Evolutionary conservation across 1,140 invertebrate genomes (phyloP), one percentile per base, ranked within the genome.

Genomic region (Solen grandis): DNA sequence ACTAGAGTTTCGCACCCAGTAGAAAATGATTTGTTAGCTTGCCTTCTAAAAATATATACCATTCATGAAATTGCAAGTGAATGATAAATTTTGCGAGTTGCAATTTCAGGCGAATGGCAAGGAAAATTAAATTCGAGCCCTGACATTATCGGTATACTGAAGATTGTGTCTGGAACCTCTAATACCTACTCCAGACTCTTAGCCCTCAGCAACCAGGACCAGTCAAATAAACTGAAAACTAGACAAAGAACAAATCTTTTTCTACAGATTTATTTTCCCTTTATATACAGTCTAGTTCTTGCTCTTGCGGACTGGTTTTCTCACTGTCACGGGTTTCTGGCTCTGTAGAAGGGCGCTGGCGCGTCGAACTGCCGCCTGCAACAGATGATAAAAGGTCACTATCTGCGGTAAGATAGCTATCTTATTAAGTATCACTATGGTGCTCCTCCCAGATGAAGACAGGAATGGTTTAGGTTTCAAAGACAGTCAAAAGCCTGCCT

Each of bases 281-380:
- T 36, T 70, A 16, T 27, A 38, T 50, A 57, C 36, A n/a, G 57
- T 22, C 19, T 83, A 89, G 22, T 89, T 81, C 55, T 86, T 87
- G 93, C 96, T 97, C 57, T 94, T 93, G 22, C 79, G 81, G 59
- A 93, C 92, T 35, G 94, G 94, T 92, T 97, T 97, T 93, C 96
- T 97, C 57, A 94, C 94, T 84, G 95, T 95, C 73, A 95, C 93
- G 74, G 96, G 95, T 91, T 96, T 96, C 93, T 99, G 97, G 33
- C 97, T 98, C 77, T 96, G 94, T 57, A 98, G 93, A 82, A 99
- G 95, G 77, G 97, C 97, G 91, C 96, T 97, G 22, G 97, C 97
- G 91, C 96, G 95, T 78, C 97, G 95, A n/a, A 98, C 92, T 52
- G 97, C 96, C 90, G 94, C 95, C 95, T 97, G 82, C 52, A 94